A percentile compares a stretch with the other conserved stretches of the same genome.
Conservation (phyloP, 2,113 vertebrate species). For the Agelaius phoeniceus region DNA sequence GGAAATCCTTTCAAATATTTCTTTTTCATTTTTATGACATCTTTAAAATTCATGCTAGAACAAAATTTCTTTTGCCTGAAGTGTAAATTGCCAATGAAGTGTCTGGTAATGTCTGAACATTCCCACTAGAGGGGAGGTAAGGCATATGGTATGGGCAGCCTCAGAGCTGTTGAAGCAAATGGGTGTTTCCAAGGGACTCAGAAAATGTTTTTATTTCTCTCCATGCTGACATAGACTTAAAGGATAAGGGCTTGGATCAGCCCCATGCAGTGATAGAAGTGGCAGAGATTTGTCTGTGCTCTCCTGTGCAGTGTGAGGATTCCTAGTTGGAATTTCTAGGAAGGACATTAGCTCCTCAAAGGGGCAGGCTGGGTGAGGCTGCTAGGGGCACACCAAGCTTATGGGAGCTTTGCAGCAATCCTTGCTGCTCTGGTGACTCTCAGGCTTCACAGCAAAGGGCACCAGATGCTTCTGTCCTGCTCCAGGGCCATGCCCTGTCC, state of each 20-base stretch:
- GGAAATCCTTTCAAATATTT: neutral
- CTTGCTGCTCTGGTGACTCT: neutral
- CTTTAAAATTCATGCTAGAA: neutral
- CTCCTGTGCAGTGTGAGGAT: neutral
- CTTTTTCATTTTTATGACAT: neutral
- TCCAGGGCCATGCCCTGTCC: rapidly evolving
- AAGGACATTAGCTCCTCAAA: neutral
- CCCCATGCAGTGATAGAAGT: rapidly evolving
- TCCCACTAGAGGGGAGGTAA: neutral
- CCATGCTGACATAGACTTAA: neutral
- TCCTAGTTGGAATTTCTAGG: neutral
- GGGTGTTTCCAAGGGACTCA: neutral
- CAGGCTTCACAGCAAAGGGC: neutral
- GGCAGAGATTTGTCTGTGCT: neutral
- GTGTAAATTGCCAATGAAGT: neutral
- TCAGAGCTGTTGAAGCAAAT: rapidly evolving
- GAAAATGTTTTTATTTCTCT: neutral
- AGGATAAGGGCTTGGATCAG: neutral
- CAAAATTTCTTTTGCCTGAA: neutral
- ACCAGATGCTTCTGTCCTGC: neutral
- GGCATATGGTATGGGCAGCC: neutral
- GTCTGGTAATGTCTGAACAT: neutral
- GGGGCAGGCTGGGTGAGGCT: rapidly evolving
- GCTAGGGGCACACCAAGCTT: rapidly evolving
- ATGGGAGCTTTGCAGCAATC: rapidly evolving